Evolutionary conservation across 2,888 invertebrate genomes (phyloP), one percentile per base, ranked within the genome.

Genomic region (Romanomermis culicivorax): DNA sequence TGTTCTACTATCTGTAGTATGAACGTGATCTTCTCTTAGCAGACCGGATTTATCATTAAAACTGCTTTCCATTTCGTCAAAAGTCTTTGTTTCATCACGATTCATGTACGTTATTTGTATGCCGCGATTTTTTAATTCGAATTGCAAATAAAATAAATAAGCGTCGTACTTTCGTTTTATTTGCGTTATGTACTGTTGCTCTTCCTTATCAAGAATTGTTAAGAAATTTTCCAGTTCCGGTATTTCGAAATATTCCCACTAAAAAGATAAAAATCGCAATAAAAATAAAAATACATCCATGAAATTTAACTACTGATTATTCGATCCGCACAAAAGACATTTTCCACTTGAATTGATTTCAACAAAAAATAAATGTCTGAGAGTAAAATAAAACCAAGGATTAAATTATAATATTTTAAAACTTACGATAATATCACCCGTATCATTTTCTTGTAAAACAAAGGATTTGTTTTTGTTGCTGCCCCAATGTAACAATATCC

Each of bases 391-490:
- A n/a, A n/a, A n/a, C n/a, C n/a, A n/a, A n/a, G n/a, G n/a, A n/a
- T n/a, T n/a, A n/a, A n/a, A n/a, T n/a, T n/a, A 25, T 7, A 24
- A 25, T 11, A 25, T 24, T 27, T 3, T 20, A 49, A 49, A 29
- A 61, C 69, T 63, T 64, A 75, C 75, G 67, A 72, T 64, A 58
- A 76, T 75, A 61, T 76, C 76, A 51, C 74, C 75, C 1, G 74
- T 71, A 62, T 76, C 76, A 64, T 76, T 77, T 64, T 77, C 77
- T 63, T 76, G 76, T 36, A 77, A 68, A 4, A 77, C 75, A 58
- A 76, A 70, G 65, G 65, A 58, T 64, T 63, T 60, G 52, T 61
- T 61, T 54, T 66, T 62, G 29, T 69, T 62, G 51, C 67, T 63
- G 29, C 69, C 69, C 74, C 75, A 75, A 48, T 64, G 62, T 11